Evolutionary conservation across 2,113 vertebrate species (phyloP).

Genomic region (Triplophysa dalaica): DNA sequence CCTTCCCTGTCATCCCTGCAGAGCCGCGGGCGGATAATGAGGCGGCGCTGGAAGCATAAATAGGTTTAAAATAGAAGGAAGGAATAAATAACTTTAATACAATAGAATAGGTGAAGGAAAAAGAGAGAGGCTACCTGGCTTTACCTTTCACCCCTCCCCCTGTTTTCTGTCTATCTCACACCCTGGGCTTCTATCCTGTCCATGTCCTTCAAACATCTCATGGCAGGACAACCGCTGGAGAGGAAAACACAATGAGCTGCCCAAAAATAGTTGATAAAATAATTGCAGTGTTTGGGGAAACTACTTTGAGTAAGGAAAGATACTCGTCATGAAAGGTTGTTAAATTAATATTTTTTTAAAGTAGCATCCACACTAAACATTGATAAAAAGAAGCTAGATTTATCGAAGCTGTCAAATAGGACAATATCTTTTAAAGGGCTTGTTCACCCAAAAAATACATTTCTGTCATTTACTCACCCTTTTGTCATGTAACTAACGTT

Average conservation of each 20-base stretch:
- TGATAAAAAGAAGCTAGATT: too few species aligned
- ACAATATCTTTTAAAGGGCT: too few species aligned
- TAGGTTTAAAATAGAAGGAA: conserved; percentile 54
- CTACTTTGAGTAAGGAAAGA: too few species aligned
- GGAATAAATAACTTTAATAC: conserved; percentile 56
- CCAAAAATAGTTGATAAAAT: neutral
- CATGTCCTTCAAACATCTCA: neutral
- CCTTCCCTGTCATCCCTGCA: conserved; percentile 44
- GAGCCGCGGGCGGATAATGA: conserved; percentile 54
- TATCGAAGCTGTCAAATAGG: too few species aligned
- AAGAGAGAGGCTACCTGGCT: conserved; percentile 47
- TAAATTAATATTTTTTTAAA: too few species aligned
- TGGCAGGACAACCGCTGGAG: neutral
- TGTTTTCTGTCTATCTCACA: conserved; percentile 54
- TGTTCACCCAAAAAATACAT: too few species aligned
- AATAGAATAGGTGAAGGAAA: conserved; percentile 14
- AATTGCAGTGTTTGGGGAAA: neutral
- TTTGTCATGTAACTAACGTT: too few species aligned
- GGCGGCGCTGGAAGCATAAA: conserved; percentile 48
- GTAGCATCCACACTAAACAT: too few species aligned
- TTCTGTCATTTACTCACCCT: too few species aligned
- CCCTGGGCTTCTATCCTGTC: neutral
- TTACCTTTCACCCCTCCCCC: conserved; percentile 62
- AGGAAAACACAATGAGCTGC: neutral
- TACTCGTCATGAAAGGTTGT: too few species aligned